These are phyloP conservation scores for Mythimna impura DNA, from an alignment of 2,888 invertebrate genomes.

Conservation along the genomic window DNA sequence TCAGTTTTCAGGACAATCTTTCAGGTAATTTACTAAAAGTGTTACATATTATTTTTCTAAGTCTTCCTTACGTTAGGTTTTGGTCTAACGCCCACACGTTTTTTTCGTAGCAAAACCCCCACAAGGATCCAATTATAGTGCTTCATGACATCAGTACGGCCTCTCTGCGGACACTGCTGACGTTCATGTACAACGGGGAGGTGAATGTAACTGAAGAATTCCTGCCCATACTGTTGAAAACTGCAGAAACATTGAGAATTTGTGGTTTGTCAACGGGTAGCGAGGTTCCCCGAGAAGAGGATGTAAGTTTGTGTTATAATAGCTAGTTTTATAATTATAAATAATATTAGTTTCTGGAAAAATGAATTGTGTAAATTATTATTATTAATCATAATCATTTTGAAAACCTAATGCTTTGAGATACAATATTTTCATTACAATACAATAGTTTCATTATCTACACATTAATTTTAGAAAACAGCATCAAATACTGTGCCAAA, in stretches of 20 bases:
- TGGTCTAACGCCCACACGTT: slow-evolving; percentile 82
- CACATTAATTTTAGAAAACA: slow-evolving; percentile 75
- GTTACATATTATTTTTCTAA: slow-evolving; percentile 29
- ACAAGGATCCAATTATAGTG: slow-evolving; percentile 94
- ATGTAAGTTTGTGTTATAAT: slow-evolving; percentile 69
- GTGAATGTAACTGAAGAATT: slow-evolving; percentile 93
- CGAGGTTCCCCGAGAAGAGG: slow-evolving; percentile 83
- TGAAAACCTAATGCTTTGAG: not conserved
- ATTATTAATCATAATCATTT: not conserved
- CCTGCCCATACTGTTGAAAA: slow-evolving; percentile 92
- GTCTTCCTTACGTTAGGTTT: slow-evolving; percentile 52
- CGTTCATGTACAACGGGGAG: slow-evolving; percentile 94
- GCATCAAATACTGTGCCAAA: slow-evolving; percentile 73
- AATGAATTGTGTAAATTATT: not conserved
- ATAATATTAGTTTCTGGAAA: not conserved
- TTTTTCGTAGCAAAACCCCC: slow-evolving; percentile 92
- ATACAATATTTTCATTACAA: not conserved
- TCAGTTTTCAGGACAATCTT: slow-evolving; percentile 92
- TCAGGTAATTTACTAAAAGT: slow-evolving; percentile 82
- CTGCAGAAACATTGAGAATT: slow-evolving; percentile 92
- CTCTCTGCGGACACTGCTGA: slow-evolving; percentile 92
- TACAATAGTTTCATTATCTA: not conserved
- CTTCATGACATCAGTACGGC: slow-evolving; percentile 93
- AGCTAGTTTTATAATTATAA: not conserved
- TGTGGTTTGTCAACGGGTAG: slow-evolving; percentile 92